These are phyloP conservation scores for Axinella damicornis DNA, from an alignment of 37 sponge, comb jelly and placozoan genomes.

Conservation along the genomic window DNA sequence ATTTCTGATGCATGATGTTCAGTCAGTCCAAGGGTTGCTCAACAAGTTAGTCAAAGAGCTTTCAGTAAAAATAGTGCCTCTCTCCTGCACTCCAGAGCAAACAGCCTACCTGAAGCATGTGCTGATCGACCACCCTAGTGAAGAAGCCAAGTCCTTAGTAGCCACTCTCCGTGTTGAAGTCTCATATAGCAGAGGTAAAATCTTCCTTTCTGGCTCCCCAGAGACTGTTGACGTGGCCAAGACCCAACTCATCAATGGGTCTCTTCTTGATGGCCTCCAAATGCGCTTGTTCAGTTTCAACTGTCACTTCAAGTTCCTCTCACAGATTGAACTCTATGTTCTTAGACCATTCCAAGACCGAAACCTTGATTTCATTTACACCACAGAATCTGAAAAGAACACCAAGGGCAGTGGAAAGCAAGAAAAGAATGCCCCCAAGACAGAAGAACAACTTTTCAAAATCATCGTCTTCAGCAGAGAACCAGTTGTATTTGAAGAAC, in stretches of 20 bases:
- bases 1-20: constrained; percentile 1
- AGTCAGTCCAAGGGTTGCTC: neutral
- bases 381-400: neutral
- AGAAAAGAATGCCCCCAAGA: neutral
- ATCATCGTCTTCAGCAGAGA: constrained; percentile 33
- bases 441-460: constrained; percentile 1
- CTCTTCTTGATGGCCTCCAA: neutral
- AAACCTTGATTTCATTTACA: neutral
- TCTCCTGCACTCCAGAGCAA: constrained; percentile 10
- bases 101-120: neutral
- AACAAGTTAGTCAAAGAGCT: neutral
- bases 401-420: neutral
- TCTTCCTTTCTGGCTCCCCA: constrained; percentile 18
- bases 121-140: neutral
- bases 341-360: neutral
- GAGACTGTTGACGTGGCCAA: neutral
- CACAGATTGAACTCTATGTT: constrained; percentile 42
- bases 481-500: constrained; percentile 7
- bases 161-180: neutral
- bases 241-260: neutral
- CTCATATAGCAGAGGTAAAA: neutral
- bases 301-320: constrained; percentile 26
- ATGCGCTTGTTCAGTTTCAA: neutral
- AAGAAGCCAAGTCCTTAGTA: neutral
- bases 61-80: neutral